Conservation (phyloP, 1,140 invertebrate genomes). For the Dufourea novaeangliae region DNA sequence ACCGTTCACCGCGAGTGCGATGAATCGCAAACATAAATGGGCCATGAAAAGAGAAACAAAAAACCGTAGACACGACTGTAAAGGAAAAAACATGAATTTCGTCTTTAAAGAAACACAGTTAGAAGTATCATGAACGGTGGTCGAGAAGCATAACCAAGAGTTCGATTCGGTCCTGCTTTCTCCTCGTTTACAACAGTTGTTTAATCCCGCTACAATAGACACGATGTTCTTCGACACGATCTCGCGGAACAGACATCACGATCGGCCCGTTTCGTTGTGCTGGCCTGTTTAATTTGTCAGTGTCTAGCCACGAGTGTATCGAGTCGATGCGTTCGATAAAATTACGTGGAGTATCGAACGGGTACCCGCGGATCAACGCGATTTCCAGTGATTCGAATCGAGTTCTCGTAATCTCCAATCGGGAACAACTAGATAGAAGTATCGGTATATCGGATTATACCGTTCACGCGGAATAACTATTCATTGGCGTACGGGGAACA, state of each 20-base stretch:
- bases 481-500: background rate
- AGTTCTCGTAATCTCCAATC: constrained; percentile 18
- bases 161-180: constrained; percentile 29
- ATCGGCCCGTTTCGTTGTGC: constrained; percentile 6
- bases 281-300: constrained; percentile 27
- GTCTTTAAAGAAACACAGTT: background rate
- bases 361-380: background rate
- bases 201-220: constrained; percentile 31
- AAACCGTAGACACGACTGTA: background rate
- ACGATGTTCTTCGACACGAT: background rate
- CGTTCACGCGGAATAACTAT: constrained; percentile 6
- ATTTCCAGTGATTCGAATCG: background rate
- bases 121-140: background rate
- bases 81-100: constrained; percentile 11
- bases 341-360: constrained; percentile 37
- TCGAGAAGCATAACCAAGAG: constrained; percentile 20
- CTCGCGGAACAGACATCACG: constrained; percentile 1
- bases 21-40: background rate
- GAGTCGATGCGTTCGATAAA: constrained; percentile 17
- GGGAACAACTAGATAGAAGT: constrained; percentile 15
- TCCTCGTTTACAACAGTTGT: constrained; percentile 25
- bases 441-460: constrained; percentile 22
- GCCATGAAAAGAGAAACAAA: background rate
- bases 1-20: background rate
- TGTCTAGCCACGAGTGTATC: background rate